Evolutionary conservation across 2,888 invertebrate genomes (phyloP).

Genomic region (Omphaloscelis lunosa): DNA sequence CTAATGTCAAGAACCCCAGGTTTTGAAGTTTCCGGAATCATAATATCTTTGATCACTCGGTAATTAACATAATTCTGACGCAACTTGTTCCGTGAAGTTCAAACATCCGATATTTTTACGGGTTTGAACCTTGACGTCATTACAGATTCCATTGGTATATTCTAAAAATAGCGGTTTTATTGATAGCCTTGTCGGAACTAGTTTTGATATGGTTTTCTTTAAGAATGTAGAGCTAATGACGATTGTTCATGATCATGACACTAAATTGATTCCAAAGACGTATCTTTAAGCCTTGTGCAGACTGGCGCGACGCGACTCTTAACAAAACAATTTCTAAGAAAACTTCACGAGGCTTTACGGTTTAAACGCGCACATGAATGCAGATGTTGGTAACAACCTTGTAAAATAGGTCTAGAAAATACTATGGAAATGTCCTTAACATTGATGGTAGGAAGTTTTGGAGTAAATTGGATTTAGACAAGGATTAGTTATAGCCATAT

Average conservation of each 20-base stretch:
- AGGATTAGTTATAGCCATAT: conserved; percentile 52
- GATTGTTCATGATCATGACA: conserved; percentile 15
- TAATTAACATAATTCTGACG: conserved; percentile 39
- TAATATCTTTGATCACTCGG: background rate
- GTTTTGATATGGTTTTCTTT: conserved; percentile 18
- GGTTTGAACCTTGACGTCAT: conserved; percentile 38
- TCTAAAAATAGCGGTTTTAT: conserved; percentile 9
- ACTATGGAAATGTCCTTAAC: conserved; percentile 32
- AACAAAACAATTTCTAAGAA: too few relatives aligned
- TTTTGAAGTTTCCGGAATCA: background rate
- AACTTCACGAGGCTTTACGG: conserved; percentile 10
- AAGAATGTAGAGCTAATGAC: conserved; percentile 24
- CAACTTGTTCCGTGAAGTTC: background rate
- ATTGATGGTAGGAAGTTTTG: conserved; percentile 41
- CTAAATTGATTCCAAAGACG: conserved; percentile 5
- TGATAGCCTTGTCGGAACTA: conserved; percentile 12
- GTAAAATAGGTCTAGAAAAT: conserved; percentile 34
- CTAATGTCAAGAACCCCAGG: background rate
- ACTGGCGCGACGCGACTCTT: too few relatives aligned
- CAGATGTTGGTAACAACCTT: conserved; percentile 13
- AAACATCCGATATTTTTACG: conserved; percentile 14
- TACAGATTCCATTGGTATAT: conserved; percentile 10
- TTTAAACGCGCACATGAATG: conserved; percentile 28
- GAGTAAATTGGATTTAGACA: conserved; percentile 54
- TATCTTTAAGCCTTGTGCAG: background rate